Conservation (phyloP, 1,140 invertebrate genomes). For the Eupristina koningsbergeri region DNA sequence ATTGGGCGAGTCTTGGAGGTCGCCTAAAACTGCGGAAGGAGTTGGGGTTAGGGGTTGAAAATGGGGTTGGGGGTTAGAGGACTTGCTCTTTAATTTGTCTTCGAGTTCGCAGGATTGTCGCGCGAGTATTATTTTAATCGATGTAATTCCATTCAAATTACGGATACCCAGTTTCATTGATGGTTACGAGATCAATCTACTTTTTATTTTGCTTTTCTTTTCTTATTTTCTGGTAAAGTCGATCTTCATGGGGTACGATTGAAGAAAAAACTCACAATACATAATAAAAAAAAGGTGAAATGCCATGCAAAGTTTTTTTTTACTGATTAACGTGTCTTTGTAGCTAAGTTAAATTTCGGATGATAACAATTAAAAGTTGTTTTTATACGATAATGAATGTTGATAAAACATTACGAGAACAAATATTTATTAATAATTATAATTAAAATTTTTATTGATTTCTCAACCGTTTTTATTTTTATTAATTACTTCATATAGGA, state of each 20-base stretch:
- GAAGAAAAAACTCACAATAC: neutral
- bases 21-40: too few species aligned
- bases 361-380: neutral
- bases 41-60: too few species aligned
- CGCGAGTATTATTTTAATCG: conserved; percentile 38
- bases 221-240: neutral
- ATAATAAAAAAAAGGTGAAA: too few species aligned
- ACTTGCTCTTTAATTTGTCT: conserved; percentile 49
- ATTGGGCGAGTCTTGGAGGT: too few species aligned
- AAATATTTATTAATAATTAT: neutral
- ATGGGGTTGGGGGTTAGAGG: too few species aligned
- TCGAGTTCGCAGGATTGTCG: conserved; percentile 29
- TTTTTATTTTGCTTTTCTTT: neutral
- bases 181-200: too few species aligned
- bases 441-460: too few species aligned
- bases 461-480: too few species aligned
- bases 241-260: too few species aligned
- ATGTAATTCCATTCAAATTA: conserved; percentile 51
- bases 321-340: neutral
- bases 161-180: conserved; percentile 26
- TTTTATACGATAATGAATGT: neutral
- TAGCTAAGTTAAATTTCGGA: neutral
- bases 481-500: too few species aligned
- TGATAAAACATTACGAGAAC: neutral
- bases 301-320: too few species aligned